Evolutionary conservation across 2,113 vertebrate genomes (phyloP).

Genomic region (Bubo bubo): DNA sequence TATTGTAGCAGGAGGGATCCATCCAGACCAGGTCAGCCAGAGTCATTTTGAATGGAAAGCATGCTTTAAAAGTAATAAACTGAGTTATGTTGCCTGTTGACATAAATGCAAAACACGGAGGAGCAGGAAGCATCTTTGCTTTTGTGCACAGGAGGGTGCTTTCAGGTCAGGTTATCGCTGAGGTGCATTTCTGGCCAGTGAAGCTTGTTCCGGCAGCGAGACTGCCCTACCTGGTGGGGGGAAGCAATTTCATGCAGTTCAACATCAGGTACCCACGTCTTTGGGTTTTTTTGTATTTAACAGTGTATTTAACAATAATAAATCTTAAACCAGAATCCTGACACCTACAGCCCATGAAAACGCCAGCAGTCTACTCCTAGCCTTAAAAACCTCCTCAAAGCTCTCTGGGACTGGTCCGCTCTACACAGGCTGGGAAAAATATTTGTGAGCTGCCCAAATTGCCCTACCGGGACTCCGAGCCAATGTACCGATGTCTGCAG

Average conservation of each 20-base stretch:
- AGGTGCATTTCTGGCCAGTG: neutral
- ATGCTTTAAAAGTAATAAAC: neutral
- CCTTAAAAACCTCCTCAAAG: neutral
- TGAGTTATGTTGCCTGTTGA: neutral
- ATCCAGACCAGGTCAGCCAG: neutral
- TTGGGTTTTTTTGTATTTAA: neutral
- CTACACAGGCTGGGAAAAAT: neutral
- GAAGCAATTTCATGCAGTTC: neutral
- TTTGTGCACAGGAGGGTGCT: neutral
- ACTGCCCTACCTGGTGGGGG: neutral
- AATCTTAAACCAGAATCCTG: neutral
- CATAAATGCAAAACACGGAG: neutral
- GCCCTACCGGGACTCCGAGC: neutral
- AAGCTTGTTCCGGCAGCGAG: neutral
- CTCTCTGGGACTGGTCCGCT: neutral
- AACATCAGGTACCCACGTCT: neutral
- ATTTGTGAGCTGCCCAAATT: neutral
- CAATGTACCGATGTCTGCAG: neutral
- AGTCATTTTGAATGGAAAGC: neutral
- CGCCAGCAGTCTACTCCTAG: neutral
- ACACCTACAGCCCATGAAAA: neutral
- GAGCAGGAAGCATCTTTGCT: conserved; percentile 33
- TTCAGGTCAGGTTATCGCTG: neutral
- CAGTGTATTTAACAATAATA: neutral
- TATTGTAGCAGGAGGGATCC: accelerated